Evolutionary conservation across 2,888 invertebrate genomes (phyloP).

Genomic region (Ichneumoninae sp.): DNA sequence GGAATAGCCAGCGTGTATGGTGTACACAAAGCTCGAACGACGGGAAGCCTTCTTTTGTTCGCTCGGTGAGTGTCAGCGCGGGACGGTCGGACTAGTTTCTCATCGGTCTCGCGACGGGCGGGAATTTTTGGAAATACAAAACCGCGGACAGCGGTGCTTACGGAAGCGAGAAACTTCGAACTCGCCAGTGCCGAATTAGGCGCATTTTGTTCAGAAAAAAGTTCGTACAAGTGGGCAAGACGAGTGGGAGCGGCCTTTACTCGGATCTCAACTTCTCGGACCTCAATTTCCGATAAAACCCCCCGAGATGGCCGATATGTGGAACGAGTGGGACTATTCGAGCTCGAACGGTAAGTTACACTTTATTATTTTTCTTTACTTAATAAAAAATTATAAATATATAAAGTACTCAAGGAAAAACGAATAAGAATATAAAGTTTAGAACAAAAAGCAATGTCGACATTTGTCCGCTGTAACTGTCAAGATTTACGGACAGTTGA

Average conservation of each 20-base stretch:
- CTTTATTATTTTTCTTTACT: not conserved
- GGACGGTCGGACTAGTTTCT: conserved; percentile 2
- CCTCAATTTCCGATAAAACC: conserved; percentile 78
- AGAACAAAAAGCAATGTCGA: not conserved
- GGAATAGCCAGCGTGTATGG: not conserved
- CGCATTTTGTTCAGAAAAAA: conserved; percentile 56
- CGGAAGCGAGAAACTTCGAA: conserved; percentile 41
- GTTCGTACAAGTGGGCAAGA: conserved; percentile 75
- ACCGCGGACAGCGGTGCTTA: conserved; percentile 45
- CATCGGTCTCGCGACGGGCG: conserved; percentile 42
- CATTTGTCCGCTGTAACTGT: not conserved
- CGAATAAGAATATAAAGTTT: not conserved
- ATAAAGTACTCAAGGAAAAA: not conserved
- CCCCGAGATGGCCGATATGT: conserved; percentile 83
- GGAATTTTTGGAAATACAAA: conserved; percentile 15
- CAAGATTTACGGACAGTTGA: not conserved
- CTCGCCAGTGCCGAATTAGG: conserved; percentile 52
- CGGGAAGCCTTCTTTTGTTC: conserved; percentile 32
- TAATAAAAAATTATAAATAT: not conserved
- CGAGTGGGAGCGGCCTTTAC: conserved; percentile 81
- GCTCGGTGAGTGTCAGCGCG: conserved; percentile 24
- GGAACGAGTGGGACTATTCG: conserved; percentile 87
- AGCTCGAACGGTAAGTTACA: conserved; percentile 86
- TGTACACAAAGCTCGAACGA: not conserved
- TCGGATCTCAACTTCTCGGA: conserved; percentile 82